Evolutionary conservation across 2,888 invertebrate genomes (phyloP).

Genomic region (Meandrusa payeni): DNA sequence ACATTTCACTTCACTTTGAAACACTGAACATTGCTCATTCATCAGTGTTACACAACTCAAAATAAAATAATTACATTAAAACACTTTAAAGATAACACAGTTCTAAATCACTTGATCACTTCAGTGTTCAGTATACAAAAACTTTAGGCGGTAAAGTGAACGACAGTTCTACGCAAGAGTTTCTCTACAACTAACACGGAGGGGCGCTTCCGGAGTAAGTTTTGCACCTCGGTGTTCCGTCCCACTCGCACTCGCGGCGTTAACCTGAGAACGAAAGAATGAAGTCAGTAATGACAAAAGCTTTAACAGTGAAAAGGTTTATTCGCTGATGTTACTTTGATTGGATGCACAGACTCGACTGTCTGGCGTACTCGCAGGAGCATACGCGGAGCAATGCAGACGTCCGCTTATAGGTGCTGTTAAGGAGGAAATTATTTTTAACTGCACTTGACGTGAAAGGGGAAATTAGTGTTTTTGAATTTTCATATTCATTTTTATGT

Average conservation of each 20-base stretch:
- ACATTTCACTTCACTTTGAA: slow-evolving; percentile 26
- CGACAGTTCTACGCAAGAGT: slow-evolving; percentile 32
- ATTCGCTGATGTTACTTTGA: slow-evolving; percentile 14
- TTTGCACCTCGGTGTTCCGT: slow-evolving; percentile 20
- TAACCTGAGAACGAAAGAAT: slow-evolving; percentile 18
- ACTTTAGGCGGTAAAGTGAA: slow-evolving; percentile 7
- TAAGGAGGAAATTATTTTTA: no score
- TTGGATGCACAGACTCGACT: slow-evolving; percentile 1
- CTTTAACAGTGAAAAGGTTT: slow-evolving; percentile 17
- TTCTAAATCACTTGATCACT: slow-evolving; percentile 14
- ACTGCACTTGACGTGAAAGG: no score
- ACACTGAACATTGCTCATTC: slow-evolving; percentile 22
- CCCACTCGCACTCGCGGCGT: slow-evolving; percentile 16
- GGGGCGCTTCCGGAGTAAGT: slow-evolving; percentile 34
- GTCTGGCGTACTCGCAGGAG: no score
- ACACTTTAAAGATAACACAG: slow-evolving; percentile 7
- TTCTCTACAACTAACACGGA: slow-evolving; percentile 46
- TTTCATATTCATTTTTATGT: no score
- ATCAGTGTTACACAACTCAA: slow-evolving; percentile 18
- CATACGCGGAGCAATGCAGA: no score
- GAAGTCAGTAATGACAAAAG: slow-evolving; percentile 18
- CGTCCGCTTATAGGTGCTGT: no score
- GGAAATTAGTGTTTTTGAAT: no score
- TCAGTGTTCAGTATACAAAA: slow-evolving; percentile 3
- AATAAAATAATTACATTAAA: slow-evolving; percentile 12